These are phyloP conservation scores for Nematolebias whitei DNA, from an alignment of 2,113 vertebrate species.

Conservation along the genomic window DNA sequence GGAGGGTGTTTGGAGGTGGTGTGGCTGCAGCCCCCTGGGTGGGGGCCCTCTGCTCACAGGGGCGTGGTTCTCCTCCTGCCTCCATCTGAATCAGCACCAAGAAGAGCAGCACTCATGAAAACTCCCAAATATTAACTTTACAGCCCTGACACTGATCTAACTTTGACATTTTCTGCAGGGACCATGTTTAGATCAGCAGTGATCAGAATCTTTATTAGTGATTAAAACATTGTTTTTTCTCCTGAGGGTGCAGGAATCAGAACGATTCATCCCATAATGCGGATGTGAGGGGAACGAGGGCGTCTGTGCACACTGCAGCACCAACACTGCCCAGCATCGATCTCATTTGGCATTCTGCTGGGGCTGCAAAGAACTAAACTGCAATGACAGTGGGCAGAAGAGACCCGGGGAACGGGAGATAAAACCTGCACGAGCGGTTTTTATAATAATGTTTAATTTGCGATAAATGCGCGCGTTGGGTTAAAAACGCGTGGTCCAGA, in stretches of 20 bases:
- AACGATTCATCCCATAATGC: constrained; percentile 66
- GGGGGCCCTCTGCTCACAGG: constrained; percentile 28
- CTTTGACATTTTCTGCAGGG: too few species aligned
- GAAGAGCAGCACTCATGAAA: too few species aligned
- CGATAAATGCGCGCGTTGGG: too few species aligned
- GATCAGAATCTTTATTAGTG: too few species aligned
- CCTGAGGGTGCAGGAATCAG: neutral
- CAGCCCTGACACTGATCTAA: too few species aligned
- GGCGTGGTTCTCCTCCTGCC: constrained; percentile 43
- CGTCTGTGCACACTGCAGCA: constrained; percentile 67
- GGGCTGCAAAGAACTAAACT: constrained; percentile 55
- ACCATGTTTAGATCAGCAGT: too few species aligned
- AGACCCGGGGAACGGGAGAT: constrained; percentile 21
- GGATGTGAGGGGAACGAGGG: constrained; percentile 35
- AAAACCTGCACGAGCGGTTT: too few species aligned
- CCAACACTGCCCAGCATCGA: constrained; percentile 51
- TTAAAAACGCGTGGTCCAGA: too few species aligned
- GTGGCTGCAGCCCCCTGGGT: constrained; percentile 45
- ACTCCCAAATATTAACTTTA: neutral
- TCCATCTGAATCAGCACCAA: constrained; percentile 52
- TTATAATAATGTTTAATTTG: too few species aligned
- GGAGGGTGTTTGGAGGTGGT: constrained; percentile 29
- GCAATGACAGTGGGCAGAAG: constrained; percentile 54
- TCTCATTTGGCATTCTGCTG: constrained; percentile 58
- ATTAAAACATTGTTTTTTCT: too few species aligned